These are phyloP conservation scores for Fopius arisanus DNA, from an alignment of 1,140 invertebrate species.

Conservation along the genomic window DNA sequence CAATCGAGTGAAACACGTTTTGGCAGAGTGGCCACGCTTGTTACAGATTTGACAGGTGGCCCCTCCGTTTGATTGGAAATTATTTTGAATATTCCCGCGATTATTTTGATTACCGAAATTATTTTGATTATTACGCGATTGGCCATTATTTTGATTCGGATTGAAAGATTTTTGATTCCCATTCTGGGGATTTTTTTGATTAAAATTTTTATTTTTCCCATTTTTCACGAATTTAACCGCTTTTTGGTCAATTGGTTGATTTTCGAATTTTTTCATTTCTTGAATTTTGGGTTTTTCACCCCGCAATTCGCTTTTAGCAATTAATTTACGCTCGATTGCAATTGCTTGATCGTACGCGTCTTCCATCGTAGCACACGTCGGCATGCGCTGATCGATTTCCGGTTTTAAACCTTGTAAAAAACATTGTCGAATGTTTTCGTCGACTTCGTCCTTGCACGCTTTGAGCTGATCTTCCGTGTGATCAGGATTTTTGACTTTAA, in stretches of 20 bases:
- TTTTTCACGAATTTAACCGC: not conserved
- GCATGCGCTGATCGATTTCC: conserved; percentile 27
- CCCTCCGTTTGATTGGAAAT: no score
- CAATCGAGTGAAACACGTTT: not conserved
- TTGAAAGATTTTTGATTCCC: not conserved
- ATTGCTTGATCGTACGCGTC: not conserved
- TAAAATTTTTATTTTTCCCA: not conserved
- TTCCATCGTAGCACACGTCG: not conserved
- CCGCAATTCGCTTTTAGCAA: not conserved
- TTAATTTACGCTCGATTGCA: not conserved
- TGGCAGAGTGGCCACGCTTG: not conserved
- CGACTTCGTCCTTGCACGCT: not conserved
- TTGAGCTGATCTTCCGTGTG: not conserved
- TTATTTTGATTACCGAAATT: not conserved
- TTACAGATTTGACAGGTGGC: not conserved
- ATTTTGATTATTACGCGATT: not conserved
- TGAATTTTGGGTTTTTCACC: not conserved
- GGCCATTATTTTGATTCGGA: not conserved
- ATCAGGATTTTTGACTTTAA: not conserved
- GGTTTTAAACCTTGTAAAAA: conserved; percentile 13
- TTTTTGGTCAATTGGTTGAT: not conserved
- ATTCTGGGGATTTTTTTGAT: not conserved
- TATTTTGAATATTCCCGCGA: not conserved
- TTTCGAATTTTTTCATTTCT: not conserved
- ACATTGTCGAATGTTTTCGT: not conserved